These are phyloP conservation scores for Beroe ovata DNA, from an alignment of 37 sponge, comb jelly and placozoan species.

Conservation along the genomic window DNA sequence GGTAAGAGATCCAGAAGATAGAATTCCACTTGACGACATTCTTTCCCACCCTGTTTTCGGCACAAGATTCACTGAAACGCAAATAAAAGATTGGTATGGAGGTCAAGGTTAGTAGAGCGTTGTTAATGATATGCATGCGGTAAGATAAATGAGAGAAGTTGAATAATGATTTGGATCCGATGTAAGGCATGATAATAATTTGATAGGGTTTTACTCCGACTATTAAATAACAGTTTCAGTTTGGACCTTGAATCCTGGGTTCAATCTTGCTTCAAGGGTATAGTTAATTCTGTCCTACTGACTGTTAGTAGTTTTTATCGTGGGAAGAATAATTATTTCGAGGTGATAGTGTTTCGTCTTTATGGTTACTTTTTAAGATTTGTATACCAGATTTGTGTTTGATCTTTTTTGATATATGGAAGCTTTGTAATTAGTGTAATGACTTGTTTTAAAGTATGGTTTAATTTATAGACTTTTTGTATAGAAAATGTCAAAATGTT, in stretches of 20 bases:
- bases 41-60: background rate
- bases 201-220: too few relatives aligned
- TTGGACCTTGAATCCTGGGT: too few relatives aligned
- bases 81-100: background rate
- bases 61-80: background rate
- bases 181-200: too few relatives aligned
- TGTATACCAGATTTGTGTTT: background rate
- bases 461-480: background rate
- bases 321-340: too few relatives aligned
- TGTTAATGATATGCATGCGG: too few relatives aligned
- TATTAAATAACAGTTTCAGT: too few relatives aligned
- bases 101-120: too few relatives aligned
- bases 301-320: too few relatives aligned
- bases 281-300: too few relatives aligned
- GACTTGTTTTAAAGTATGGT: background rate
- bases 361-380: background rate
- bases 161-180: too few relatives aligned
- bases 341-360: background rate
- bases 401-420: background rate
- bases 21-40: constrained; percentile 11
- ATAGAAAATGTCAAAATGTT: background rate
- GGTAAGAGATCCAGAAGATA: background rate
- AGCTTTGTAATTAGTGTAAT: background rate
- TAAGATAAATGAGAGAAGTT: too few relatives aligned
- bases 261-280: too few relatives aligned